Evolutionary conservation across 2,113 vertebrate species (phyloP), one percentile per base, ranked within the genome.

Genomic region (Reinhardtius hippoglossoides): DNA sequence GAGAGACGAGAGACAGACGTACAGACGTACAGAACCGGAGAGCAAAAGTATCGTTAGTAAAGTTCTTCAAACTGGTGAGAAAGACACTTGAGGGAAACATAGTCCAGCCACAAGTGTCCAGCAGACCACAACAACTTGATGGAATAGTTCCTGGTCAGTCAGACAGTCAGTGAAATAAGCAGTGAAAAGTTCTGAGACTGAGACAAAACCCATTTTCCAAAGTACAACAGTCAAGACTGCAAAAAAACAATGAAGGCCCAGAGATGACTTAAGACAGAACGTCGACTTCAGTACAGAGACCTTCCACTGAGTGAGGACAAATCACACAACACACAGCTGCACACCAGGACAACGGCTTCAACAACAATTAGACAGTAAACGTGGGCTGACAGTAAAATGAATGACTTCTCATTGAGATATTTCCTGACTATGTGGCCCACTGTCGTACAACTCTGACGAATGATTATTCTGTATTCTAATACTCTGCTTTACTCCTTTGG

Each of bases 21-120:
- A 83, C 81, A 85, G 84, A 90, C 62, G 80, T 15, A 92, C 63
- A 92, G 77, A 84, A 76, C 81, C 81, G 79, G 72, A 92, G 69
- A 88, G 86, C 76, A 91, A 89, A 93, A 87, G 89, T 92, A 87
- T 81, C 84, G 92, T 94, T 61, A 87, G 76, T 85, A 58, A 81
- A 77, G 74, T 82, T 83, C 75, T 64, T 80, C 67, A 85, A 71
- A 87, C 26, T 13, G 48, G 15, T 35, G 64, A 68, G 18, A 64
- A 52, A 71, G 68, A 81, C 67, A 83, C 77, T 31, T 27, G 2
- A 40, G 9, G 46, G 46, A 48, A 48, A 18, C 31, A 74, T 35
- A 50, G 24, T 74, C 21, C 40, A 70, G 73, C 40, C 64, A 74
- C 21, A 81, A 74, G 76, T 71, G 78, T 85, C 67, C 48, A 69